These are phyloP conservation scores for Pagetopsis macropterus DNA, from an alignment of 2,797 vertebrate genomes.

Conservation along the genomic window DNA sequence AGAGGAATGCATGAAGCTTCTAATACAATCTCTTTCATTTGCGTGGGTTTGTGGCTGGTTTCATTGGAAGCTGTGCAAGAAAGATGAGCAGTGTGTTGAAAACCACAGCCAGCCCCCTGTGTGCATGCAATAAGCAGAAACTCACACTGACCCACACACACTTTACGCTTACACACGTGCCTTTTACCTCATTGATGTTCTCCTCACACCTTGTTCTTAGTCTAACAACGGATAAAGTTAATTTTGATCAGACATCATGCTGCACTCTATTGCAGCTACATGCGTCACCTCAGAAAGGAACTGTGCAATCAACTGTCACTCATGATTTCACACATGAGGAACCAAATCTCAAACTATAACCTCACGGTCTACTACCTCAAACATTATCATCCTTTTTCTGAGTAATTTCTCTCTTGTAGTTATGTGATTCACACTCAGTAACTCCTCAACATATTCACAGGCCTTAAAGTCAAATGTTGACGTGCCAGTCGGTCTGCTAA, in stretches of 20 bases:
- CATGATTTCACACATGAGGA: slow-evolving; percentile 27
- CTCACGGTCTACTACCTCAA: slow-evolving; percentile 26
- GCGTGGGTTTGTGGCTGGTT: slow-evolving; percentile 43
- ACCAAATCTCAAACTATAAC: slow-evolving; percentile 23
- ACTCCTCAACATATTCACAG: slow-evolving; percentile 7
- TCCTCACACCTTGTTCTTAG: slow-evolving; percentile 13
- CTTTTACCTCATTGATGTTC: slow-evolving; percentile 33
- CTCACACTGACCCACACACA: slow-evolving; percentile 1
- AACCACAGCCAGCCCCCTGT: slow-evolving; percentile 40
- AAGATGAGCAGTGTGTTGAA: slow-evolving; percentile 54
- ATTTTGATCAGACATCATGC: slow-evolving; percentile 12
- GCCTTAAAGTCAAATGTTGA: slow-evolving; percentile 5
- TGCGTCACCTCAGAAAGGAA: slow-evolving; percentile 32
- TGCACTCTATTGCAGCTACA: not conserved
- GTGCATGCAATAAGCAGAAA: slow-evolving; percentile 18
- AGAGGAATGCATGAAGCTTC: slow-evolving; percentile 17
- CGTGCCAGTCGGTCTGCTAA: slow-evolving; percentile 9
- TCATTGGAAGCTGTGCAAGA: slow-evolving; percentile 56
- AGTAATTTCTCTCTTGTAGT: slow-evolving; percentile 23
- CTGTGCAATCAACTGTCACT: slow-evolving; percentile 29
- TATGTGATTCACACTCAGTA: not conserved
- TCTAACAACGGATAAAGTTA: not conserved
- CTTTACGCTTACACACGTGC: not conserved
- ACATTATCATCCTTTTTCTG: slow-evolving; percentile 10
- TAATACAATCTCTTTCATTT: slow-evolving; percentile 39